These are phyloP conservation scores for Apodemia zela DNA, from an alignment of 2,888 invertebrate genomes.

Conservation along the genomic window DNA sequence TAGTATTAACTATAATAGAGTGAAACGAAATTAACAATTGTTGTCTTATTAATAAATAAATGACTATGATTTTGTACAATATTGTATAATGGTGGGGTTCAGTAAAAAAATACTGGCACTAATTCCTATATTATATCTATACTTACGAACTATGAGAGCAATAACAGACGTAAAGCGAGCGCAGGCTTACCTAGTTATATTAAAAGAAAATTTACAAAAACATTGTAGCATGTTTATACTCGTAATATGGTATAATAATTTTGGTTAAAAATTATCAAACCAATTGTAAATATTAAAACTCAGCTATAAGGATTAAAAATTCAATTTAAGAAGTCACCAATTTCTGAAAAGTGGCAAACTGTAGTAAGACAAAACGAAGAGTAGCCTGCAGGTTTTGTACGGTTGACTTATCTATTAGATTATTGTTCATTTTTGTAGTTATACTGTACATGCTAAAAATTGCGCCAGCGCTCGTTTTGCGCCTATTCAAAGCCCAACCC, in stretches of 20 bases:
- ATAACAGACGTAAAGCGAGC: not conserved
- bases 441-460: not conserved
- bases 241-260: no score
- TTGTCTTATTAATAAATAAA: conserved; percentile 12
- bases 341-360: not conserved
- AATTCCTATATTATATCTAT: conserved; percentile 25
- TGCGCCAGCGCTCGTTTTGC: not conserved
- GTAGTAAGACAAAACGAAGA: not conserved
- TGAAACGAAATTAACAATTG: conserved; percentile 11
- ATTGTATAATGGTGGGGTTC: conserved; percentile 28
- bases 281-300: not conserved
- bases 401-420: not conserved
- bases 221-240: no score
- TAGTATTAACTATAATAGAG: not conserved
- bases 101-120: conserved; percentile 26
- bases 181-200: not conserved
- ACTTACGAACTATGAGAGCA: conserved; percentile 13
- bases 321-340: not conserved
- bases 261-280: not conserved
- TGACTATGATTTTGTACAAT: conserved; percentile 25
- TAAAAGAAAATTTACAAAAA: not conserved
- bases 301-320: not conserved
- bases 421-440: no score
- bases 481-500: not conserved
- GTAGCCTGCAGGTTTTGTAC: no score